Evolutionary conservation across 2,113 vertebrate species (phyloP), one percentile per base, ranked within the genome.

Genomic region (Callospermophilus lateralis): DNA sequence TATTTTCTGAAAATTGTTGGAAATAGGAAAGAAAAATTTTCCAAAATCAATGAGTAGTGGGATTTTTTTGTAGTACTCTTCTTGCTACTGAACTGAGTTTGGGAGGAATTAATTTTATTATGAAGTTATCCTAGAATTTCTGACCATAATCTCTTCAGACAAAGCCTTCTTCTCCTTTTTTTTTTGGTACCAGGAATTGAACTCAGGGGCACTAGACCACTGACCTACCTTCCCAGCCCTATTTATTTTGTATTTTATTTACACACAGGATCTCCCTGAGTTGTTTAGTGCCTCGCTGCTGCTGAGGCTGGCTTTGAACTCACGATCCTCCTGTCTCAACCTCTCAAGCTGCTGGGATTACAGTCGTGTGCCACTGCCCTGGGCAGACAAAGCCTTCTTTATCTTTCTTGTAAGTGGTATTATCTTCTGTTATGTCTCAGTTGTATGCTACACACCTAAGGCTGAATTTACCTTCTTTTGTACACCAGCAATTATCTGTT

Each of bases 61-160:
- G 85, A 67, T 78, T 86, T 89, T 92, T 42, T 58, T 84, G 28
- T 58, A 32, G 16, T 48, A 19, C 16, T 85, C 10, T 9, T 30
- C n/a, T 83, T 77, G 37, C 26, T 68, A 72, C n/a, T 91, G 30
- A 92, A 67, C 16, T 68, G 30, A 51, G 48, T 70, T 90, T 86
- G 26, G n/a, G 67, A n/a, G 88, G 53, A 92, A 39, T 73, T 22
- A 4, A 13, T 89, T 91, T 95, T 48, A 67, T 81, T 85, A 58
- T 45, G 37, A 73, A n/a, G 19, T 72, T 83, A 68, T 86, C 79
- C 72, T 92, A 94, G 93, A 86, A 86, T 93, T 96, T 95, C 79
- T 89, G 63, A 68, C 55, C 61, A 84, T 55, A 89, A 86, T 48
- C 26, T 78, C 74, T 77, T 48, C 8, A 19, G 48, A 84, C 30